These are phyloP conservation scores for Brachionus manjavacas DNA, from an alignment of 1,140 invertebrate species.

Conservation along the genomic window DNA sequence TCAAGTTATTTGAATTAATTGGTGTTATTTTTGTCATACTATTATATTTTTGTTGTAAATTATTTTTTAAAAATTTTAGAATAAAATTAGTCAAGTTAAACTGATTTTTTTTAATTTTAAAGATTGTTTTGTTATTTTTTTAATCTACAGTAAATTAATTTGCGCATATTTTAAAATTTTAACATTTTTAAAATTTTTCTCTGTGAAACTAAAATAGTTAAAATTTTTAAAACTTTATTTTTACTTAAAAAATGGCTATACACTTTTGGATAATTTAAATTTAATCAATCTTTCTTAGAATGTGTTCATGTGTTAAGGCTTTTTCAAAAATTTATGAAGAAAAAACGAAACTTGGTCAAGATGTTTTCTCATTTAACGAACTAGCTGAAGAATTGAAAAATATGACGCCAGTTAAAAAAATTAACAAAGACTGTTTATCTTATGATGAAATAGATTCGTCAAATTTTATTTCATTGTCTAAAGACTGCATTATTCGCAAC, in stretches of 20 bases:
- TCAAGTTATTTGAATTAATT: background rate
- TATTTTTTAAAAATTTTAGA: background rate
- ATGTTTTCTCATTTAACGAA: background rate
- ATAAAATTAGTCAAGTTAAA: background rate
- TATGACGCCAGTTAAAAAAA: no score
- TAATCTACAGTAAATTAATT: background rate
- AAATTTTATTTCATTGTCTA: no score
- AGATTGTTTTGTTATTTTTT: background rate
- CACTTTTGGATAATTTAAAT: background rate
- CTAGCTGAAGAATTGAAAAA: no score
- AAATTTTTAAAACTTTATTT: background rate
- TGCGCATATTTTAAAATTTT: background rate
- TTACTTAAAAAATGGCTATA: background rate
- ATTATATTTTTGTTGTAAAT: no score
- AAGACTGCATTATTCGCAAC: no score
- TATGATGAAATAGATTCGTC: no score
- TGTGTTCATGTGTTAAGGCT: background rate
- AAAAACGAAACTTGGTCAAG: background rate
- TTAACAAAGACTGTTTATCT: no score
- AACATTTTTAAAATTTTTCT: background rate
- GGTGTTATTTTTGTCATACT: background rate
- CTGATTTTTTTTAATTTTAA: background rate
- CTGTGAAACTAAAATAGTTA: background rate
- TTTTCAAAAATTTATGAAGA: conserved; percentile 5
- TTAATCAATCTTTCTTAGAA: background rate